Percentiles rank a stretch among this genome's conserved stretches.
Evolutionary conservation across 2,113 vertebrate genomes (phyloP).

Genomic region (Hucho hucho): DNA sequence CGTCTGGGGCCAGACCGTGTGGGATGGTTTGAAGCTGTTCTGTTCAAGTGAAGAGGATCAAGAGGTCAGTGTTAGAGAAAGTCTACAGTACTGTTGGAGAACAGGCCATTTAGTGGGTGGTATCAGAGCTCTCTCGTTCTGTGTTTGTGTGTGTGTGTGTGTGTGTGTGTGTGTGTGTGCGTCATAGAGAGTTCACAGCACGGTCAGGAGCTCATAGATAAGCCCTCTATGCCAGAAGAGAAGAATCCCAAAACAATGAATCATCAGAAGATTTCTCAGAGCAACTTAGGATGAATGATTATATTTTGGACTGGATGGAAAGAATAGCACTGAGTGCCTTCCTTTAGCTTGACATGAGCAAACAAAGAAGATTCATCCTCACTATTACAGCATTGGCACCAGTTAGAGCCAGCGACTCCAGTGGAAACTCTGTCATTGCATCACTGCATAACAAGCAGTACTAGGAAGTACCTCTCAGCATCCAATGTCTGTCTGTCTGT

Average conservation of each 20-base stretch:
- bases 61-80: no score
- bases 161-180: no score
- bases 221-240: conserved; percentile 15
- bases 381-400: conserved; percentile 5
- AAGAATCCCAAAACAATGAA: conserved; percentile 24
- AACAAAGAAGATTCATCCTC: conserved; percentile 7
- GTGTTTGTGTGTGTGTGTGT: neutral
- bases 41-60: no score
- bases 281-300: conserved; percentile 26
- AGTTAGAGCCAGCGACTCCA: conserved; percentile 5
- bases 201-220: conserved; percentile 35
- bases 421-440: conserved; percentile 13
- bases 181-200: conserved; percentile 36
- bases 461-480: conserved; percentile 8
- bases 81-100: no score
- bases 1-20: neutral
- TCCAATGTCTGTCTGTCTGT: neutral
- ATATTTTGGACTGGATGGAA: conserved; percentile 20
- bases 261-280: conserved; percentile 18
- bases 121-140: neutral
- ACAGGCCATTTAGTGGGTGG: no score
- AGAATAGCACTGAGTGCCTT: neutral
- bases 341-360: conserved; percentile 12
- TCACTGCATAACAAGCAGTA: conserved; percentile 5
- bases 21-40: no score